Evolutionary conservation across 1,140 invertebrate genomes (phyloP).

Genomic region (Lordiphosa clarofinis): DNA sequence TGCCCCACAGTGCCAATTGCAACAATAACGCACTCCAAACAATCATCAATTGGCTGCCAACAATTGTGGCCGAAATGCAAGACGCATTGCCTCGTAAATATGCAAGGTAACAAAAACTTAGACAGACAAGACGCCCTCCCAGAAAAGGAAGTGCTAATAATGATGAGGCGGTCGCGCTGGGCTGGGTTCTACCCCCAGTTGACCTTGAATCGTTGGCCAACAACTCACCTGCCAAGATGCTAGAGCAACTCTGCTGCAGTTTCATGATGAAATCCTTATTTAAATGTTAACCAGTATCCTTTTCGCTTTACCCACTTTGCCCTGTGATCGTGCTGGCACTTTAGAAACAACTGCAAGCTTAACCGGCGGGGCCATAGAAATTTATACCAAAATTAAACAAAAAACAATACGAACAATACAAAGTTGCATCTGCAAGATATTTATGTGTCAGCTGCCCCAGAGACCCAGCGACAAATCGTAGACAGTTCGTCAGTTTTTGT

Average conservation of each 20-base stretch:
- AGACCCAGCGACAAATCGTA: slow-evolving; percentile 18
- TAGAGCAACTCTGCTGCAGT: slow-evolving; percentile 24
- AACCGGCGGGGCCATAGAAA: slow-evolving; percentile 27
- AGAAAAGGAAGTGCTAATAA: slow-evolving; percentile 71
- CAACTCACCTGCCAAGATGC: slow-evolving; percentile 55
- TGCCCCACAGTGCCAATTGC: slow-evolving; percentile 44
- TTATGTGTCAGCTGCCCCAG: slow-evolving; percentile 59
- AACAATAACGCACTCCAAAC: slow-evolving; percentile 51
- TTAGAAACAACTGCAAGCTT: slow-evolving; percentile 44
- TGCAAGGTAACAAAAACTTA: slow-evolving; percentile 74
- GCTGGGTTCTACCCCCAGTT: slow-evolving; percentile 3
- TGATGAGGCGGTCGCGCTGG: slow-evolving; percentile 49
- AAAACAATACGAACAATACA: not conserved
- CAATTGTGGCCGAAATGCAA: slow-evolving; percentile 47
- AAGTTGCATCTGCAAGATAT: slow-evolving; percentile 68
- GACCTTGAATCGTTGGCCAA: slow-evolving; percentile 7
- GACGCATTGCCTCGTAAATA: slow-evolving; percentile 72
- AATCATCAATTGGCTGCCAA: slow-evolving; percentile 57
- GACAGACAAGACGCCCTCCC: slow-evolving; percentile 68
- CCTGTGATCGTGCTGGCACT: slow-evolving; percentile 17
- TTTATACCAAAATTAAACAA: slow-evolving; percentile 42
- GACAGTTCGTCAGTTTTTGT: slow-evolving; percentile 60
- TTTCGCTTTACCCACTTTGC: not conserved
- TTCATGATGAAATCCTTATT: slow-evolving; percentile 45
- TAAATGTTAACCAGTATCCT: not conserved